These are phyloP conservation scores for Cyaniris semiargus DNA, from an alignment of 2,888 invertebrate species.

Conservation along the genomic window DNA sequence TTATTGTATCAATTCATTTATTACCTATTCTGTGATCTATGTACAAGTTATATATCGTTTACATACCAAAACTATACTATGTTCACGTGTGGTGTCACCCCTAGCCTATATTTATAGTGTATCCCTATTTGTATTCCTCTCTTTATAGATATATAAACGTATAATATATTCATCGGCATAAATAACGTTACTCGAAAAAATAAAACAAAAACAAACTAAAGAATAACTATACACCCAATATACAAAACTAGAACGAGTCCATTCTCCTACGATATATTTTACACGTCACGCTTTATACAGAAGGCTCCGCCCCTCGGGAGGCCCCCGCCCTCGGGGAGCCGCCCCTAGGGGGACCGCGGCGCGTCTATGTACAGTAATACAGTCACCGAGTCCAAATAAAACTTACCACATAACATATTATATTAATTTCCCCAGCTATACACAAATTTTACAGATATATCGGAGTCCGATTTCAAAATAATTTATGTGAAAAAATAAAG, in stretches of 20 bases:
- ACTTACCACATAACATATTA: conserved; percentile 73
- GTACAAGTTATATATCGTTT: conserved; percentile 75
- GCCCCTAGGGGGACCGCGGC: conserved; percentile 45
- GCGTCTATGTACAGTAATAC: conserved; percentile 57
- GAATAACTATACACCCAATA: conserved; percentile 79
- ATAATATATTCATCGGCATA: conserved; percentile 76
- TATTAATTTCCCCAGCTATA: conserved; percentile 78
- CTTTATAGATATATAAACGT: conserved; percentile 69
- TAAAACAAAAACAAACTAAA: conserved; percentile 67
- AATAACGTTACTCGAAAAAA: conserved; percentile 76
- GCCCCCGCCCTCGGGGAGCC: conserved; percentile 36
- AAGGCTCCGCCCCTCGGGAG: conserved; percentile 68
- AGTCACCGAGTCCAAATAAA: conserved; percentile 49
- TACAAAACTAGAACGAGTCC: conserved; percentile 72
- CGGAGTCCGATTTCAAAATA: conserved; percentile 56
- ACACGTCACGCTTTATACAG: conserved; percentile 64
- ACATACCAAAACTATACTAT: conserved; percentile 77
- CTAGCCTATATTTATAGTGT: conserved; percentile 79
- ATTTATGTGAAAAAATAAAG: conserved; percentile 51
- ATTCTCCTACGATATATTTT: conserved; percentile 71
- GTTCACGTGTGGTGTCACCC: conserved; percentile 73
- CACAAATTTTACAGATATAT: conserved; percentile 76
- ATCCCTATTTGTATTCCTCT: conserved; percentile 79
- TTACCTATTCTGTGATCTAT: conserved; percentile 73
- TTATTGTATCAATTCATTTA: conserved; percentile 78